phyloP scores from a whole-genome alignment of 2,888 invertebrate species.

The Seira ritae region DNA sequence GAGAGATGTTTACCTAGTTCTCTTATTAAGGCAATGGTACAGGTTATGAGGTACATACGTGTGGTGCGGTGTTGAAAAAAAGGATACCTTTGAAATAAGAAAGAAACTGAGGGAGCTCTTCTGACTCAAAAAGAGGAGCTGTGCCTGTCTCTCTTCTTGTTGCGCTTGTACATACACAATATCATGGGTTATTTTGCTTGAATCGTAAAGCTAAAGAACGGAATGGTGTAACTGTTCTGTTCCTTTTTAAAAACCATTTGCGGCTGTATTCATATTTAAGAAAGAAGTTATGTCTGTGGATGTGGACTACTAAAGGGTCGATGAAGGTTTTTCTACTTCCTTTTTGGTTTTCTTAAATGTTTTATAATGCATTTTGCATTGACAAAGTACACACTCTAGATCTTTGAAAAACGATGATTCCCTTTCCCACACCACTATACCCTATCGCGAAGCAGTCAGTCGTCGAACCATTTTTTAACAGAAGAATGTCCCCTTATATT shows the following conservation, averaged over 20 bases:
- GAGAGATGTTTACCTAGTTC: neutral
- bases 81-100: neutral
- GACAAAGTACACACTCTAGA: too few species aligned
- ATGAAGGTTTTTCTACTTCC: neutral
- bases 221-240: conserved; percentile 1
- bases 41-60: neutral
- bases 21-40: neutral
- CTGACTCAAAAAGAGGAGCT: neutral
- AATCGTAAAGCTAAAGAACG: neutral
- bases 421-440: too few species aligned
- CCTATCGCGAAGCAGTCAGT: too few species aligned
- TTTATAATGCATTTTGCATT: neutral
- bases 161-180: too few species aligned
- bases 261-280: neutral
- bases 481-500: too few species aligned
- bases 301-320: too few species aligned
- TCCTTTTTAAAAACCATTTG: neutral
- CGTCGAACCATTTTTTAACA: too few species aligned
- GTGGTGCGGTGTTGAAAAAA: neutral
- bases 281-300: neutral
- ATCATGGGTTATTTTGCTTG: neutral
- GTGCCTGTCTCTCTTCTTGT: neutral
- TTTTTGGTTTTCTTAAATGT: neutral
- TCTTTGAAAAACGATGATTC: too few species aligned
- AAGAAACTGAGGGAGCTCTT: too few species aligned